Conservation (phyloP, 2,888 invertebrate species). For the Octonoba sinensis region DNA sequence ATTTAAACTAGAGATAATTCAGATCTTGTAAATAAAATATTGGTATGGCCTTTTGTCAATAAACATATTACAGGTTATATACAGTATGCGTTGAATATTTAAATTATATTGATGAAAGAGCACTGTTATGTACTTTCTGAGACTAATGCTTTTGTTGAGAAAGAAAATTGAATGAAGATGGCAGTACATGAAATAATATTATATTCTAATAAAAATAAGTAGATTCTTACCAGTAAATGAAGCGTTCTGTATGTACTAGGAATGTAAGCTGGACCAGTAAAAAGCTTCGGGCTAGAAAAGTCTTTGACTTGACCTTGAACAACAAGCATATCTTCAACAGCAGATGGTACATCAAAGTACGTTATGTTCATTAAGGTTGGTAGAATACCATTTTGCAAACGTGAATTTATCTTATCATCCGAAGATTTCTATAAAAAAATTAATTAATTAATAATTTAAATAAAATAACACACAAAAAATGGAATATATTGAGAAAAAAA, state of each 20-base stretch:
- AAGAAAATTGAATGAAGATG: too few relatives aligned
- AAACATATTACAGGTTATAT: too few relatives aligned
- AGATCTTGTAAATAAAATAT: too few relatives aligned
- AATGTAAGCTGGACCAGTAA: slow-evolving; percentile 35
- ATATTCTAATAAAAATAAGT: neutral
- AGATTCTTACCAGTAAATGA: slow-evolving; percentile 24
- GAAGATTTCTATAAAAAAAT: slow-evolving; percentile 12
- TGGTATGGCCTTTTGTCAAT: too few relatives aligned
- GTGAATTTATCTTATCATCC: slow-evolving; percentile 19
- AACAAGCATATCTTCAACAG: slow-evolving; percentile 33
- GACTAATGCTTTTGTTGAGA: too few relatives aligned
- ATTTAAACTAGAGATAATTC: too few relatives aligned
- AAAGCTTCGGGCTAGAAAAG: neutral
- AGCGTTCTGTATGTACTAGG: slow-evolving; percentile 19
- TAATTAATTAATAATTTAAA: neutral
- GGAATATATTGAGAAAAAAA: neutral
- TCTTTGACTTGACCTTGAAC: slow-evolving; percentile 40
- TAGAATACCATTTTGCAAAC: slow-evolving; percentile 24
- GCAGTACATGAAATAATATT: too few relatives aligned
- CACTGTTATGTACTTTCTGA: too few relatives aligned
- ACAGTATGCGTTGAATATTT: too few relatives aligned
- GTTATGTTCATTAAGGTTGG: slow-evolving; percentile 7
- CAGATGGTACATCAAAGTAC: slow-evolving; percentile 7
- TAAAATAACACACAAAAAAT: neutral
- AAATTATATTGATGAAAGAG: too few relatives aligned